Evolutionary conservation across 1,140 invertebrate species (phyloP).

Genomic region (Listronotus bonariensis): DNA sequence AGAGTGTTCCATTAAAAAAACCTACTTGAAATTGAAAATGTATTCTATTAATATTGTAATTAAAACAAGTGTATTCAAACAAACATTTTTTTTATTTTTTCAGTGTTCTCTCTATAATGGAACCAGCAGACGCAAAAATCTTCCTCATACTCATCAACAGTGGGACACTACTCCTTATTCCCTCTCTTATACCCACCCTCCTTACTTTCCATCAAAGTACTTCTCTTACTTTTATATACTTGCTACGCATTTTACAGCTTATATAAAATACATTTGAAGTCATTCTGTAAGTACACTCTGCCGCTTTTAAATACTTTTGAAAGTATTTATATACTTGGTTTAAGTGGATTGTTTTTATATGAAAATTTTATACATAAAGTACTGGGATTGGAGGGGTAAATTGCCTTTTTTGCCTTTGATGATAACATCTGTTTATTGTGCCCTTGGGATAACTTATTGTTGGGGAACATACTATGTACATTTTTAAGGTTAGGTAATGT

Average conservation of each 20-base stretch:
- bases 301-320: slow-evolving; percentile 65
- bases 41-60: no score
- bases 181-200: slow-evolving; percentile 82
- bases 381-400: slow-evolving; percentile 64
- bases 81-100: no score
- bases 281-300: slow-evolving; percentile 54
- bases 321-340: slow-evolving; percentile 71
- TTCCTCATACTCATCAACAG: slow-evolving; percentile 73
- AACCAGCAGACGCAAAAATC: slow-evolving; percentile 70
- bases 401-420: slow-evolving; percentile 86
- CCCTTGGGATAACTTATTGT: slow-evolving; percentile 79
- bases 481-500: slow-evolving; percentile 48
- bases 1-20: no score
- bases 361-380: slow-evolving; percentile 72
- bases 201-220: slow-evolving; percentile 66
- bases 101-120: slow-evolving; percentile 73
- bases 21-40: no score
- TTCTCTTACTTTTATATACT: slow-evolving; percentile 68
- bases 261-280: slow-evolving; percentile 58
- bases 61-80: no score
- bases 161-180: slow-evolving; percentile 86
- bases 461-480: slow-evolving; percentile 70
- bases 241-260: slow-evolving; percentile 63
- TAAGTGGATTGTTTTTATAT: slow-evolving; percentile 76
- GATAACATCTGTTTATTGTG: slow-evolving; percentile 86